Evolutionary conservation across 2,113 vertebrate genomes (phyloP), one percentile per base, ranked within the genome.

Genomic region (Uria aalge): DNA sequence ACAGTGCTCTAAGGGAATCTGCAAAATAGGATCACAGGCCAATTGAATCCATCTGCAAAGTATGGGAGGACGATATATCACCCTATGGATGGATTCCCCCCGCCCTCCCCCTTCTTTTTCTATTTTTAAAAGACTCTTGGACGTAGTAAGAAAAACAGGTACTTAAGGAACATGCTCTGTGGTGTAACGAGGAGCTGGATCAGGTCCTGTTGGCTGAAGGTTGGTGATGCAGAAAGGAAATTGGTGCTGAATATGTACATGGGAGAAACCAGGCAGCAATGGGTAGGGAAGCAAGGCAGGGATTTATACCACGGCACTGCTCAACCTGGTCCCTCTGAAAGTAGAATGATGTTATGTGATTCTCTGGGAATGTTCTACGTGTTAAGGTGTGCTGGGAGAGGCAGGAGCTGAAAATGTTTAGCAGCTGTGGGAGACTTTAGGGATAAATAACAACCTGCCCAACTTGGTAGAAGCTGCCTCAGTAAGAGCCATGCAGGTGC

Each of bases 21-120:
- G 84, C 85, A 95, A 80, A 95, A 95, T 63, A 92, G 89, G 93
- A 94, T 94, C 87, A 92, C 91, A 88, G 81, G 91, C 86, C 95
- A 94, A 95, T 91, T 94, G 95, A 96, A 86, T 97, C 94, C 74
- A 56, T 96, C 71, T 50, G 66, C 73, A 85, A 66, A 85, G 59
- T 53, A 27, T 1, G 0, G 55, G 71, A 85, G 74, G 87, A 73
- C 9, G 6, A 93, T 96, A 8, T n/a, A 83, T 96, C 17, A 5
- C 73, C 75, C 60, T 74, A 15, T 0, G 1, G 62, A 72, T 82
- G 48, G 36, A 62, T 82, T 72, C 12, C 11, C 14, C 12, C 8
- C 5, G 20, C 12, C 8, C 15, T 17, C 26, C 18, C 22, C 6
- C 23, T 27, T 38, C 45, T 47, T 27, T 38, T 60, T 64, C 60